Evolutionary conservation across 2,113 vertebrate species (phyloP), one percentile per base, ranked within the genome.

Genomic region (Pitta sordida): DNA sequence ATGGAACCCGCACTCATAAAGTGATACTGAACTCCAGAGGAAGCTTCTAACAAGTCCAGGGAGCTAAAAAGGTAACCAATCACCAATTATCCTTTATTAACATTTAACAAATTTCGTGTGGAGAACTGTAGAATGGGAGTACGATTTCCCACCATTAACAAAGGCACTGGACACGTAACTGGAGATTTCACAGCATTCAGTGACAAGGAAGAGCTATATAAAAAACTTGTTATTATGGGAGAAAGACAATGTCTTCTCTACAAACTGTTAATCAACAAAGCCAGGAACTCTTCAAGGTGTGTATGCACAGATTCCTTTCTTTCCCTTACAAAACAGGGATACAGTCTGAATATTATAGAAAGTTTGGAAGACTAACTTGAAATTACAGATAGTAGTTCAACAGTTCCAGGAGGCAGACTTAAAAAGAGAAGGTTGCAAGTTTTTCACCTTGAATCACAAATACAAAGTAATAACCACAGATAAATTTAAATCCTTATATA

Each of bases 31-130:
- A 75, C 73, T 92, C 69, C 43, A 67, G 51, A 94, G 65, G 55
- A 88, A 51, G 64, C 48, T 56, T 64, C 58, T 88, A 84, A 83
- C 46, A 78, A 84, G 74, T 34, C 70, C 70, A 70, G 59, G 74
- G 69, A 90, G 43, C n/a, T 86, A 65, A 68, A 95, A 94, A 82
- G 34, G 39, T 20, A 89, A 93, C 86, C 76, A 91, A 65, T 90
- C 77, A 75, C 83, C 52, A 64, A 68, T 49, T 94, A 83, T 21
- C 76, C 39, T 41, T 82, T 95, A 71, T 75, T 96, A 52, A 56
- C 46, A 20, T 67, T 88, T 73, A 87, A 94, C 41, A 95, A 92
- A 71, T 92, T 79, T 58, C 37, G 83, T 60, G 41, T 3, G 4
- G 70, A 62, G 37, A 75, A 44, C 7, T 49, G 59, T 11, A 81